These are phyloP conservation scores for Argopecten irradians DNA, from an alignment of 1,140 invertebrate species.

Conservation along the genomic window DNA sequence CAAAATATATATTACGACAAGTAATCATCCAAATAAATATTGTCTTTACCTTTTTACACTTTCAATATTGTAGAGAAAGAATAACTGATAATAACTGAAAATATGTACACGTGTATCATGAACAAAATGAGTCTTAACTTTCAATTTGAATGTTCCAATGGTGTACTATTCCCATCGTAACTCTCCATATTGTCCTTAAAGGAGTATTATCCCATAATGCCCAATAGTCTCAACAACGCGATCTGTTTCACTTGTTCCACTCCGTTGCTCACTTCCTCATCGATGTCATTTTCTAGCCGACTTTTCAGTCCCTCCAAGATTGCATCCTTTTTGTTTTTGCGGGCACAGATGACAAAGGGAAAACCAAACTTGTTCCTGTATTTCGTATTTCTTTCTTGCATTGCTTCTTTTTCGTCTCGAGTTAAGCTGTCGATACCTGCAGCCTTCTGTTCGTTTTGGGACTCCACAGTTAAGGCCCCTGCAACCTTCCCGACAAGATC, in stretches of 20 bases:
- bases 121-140: too few relatives aligned
- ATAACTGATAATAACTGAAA: too few relatives aligned
- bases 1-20: too few relatives aligned
- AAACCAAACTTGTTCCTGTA: constrained; percentile 84
- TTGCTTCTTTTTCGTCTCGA: constrained; percentile 77
- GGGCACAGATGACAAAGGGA: constrained; percentile 85
- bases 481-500: constrained; percentile 82
- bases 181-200: too few relatives aligned
- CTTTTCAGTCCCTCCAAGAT: constrained; percentile 80
- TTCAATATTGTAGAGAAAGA: too few relatives aligned
- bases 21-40: too few relatives aligned
- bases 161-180: too few relatives aligned
- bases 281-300: constrained; percentile 79
- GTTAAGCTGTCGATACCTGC: constrained; percentile 80
- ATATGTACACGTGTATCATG: too few relatives aligned
- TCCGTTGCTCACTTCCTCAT: constrained; percentile 80
- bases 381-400: constrained; percentile 79
- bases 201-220: constrained; percentile 74
- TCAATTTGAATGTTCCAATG: too few relatives aligned
- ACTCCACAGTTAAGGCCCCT: constrained; percentile 81
- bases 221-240: constrained; percentile 80
- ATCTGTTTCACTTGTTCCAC: constrained; percentile 86
- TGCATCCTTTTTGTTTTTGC: constrained; percentile 82
- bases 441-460: constrained; percentile 80
- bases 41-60: too few relatives aligned